Percentiles rank a stretch among this genome's conserved stretches.
Evolutionary conservation across 2,797 vertebrate species (phyloP).

Genomic region (Pseudochirops cupreus): DNA sequence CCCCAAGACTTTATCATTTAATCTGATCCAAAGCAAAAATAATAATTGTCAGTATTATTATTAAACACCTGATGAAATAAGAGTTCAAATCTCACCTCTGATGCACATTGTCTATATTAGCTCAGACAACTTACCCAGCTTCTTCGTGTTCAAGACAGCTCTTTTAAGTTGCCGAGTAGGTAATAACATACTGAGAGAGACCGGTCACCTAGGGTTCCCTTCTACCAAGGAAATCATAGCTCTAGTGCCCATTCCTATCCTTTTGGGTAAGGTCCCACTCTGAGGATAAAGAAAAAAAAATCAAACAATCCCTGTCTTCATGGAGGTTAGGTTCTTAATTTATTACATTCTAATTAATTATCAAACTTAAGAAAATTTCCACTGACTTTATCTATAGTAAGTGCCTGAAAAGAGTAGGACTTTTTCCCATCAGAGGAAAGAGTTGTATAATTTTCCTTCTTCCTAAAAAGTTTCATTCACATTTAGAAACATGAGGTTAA

Average conservation of each 20-base stretch:
- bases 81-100: background rate
- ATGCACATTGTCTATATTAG: background rate
- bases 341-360: constrained; percentile 10
- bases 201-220: background rate
- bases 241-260: background rate
- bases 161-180: background rate
- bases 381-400: constrained; percentile 56
- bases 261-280: background rate
- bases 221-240: background rate
- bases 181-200: background rate
- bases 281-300: background rate
- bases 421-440: constrained; percentile 49
- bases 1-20: background rate
- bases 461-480: constrained; percentile 21
- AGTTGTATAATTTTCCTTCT: constrained; percentile 18
- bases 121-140: background rate
- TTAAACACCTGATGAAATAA: background rate
- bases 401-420: constrained; percentile 52
- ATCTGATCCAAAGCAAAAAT: background rate
- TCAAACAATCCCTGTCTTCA: background rate
- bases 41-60: background rate
- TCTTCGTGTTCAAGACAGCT: background rate
- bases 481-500: constrained; percentile 33
- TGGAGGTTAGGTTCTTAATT: background rate
- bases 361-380: constrained; percentile 39